Evolutionary conservation across 2,113 vertebrate species (phyloP).

Genomic region (Bothrops jararaca): DNA sequence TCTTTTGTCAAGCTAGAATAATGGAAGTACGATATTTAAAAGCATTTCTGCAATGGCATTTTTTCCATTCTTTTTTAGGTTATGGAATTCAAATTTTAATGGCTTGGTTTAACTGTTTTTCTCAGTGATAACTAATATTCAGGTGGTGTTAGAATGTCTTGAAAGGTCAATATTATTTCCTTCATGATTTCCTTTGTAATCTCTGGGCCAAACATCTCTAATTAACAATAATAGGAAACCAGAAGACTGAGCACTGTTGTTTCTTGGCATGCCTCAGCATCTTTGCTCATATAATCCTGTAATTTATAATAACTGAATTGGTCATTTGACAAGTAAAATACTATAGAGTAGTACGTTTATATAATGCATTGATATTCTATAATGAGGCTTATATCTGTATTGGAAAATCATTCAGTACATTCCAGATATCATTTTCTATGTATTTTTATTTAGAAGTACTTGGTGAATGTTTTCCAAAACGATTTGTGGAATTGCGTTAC

Average conservation of each 20-base stretch:
- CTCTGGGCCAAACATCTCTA: background rate
- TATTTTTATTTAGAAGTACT: background rate
- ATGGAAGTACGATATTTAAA: background rate
- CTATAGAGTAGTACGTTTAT: background rate
- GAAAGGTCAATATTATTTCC: background rate
- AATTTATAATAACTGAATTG: background rate
- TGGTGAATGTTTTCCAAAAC: no score
- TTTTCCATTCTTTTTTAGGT: background rate
- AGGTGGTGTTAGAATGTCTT: background rate
- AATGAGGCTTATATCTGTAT: background rate
- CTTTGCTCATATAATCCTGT: background rate
- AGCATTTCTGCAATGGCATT: background rate
- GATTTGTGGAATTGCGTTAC: no score
- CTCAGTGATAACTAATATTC: background rate
- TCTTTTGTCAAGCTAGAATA: constrained; percentile 1
- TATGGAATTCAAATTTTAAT: background rate
- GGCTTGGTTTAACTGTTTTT: background rate
- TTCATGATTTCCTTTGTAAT: background rate
- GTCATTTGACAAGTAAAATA: background rate
- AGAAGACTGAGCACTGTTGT: background rate
- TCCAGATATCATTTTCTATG: background rate
- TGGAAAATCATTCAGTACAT: background rate
- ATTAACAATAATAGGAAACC: background rate
- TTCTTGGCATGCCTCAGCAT: background rate
- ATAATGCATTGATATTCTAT: background rate